Percentiles rank a stretch among this genome's conserved stretches.
Conservation (phyloP, 2,797 vertebrate genomes). For the Anas acuta region DNA sequence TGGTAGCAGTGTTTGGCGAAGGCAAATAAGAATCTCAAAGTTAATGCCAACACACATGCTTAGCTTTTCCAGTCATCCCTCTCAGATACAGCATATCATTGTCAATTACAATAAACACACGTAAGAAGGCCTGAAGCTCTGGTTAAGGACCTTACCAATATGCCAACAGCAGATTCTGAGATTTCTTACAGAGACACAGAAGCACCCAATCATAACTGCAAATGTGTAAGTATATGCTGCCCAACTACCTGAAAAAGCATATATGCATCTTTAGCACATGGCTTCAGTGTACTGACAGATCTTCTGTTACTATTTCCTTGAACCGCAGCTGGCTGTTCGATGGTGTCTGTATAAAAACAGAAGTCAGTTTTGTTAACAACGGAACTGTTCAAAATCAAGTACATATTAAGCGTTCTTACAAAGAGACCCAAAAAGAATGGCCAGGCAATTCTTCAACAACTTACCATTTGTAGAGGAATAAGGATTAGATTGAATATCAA, state of each 20-base stretch:
- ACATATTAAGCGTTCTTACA: rapidly evolving
- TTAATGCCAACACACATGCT: not conserved
- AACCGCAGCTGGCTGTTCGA: slow-evolving; percentile 85
- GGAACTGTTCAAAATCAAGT: not conserved
- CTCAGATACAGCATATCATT: not conserved
- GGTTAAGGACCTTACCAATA: not conserved
- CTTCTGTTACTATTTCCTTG: slow-evolving; percentile 96
- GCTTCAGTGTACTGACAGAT: slow-evolving; percentile 92
- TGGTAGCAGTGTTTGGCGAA: not conserved
- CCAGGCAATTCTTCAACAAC: not conserved
- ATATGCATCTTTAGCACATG: slow-evolving; percentile 98
- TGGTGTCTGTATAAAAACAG: slow-evolving; percentile 77
- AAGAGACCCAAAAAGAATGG: not conserved
- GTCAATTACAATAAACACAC: not conserved
- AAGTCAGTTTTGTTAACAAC: not conserved
- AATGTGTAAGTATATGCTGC: not conserved
- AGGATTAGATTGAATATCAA: not conserved
- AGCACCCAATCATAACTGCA: not conserved
- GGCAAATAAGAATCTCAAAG: not conserved
- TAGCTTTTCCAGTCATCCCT: not conserved
- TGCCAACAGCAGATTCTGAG: not conserved
- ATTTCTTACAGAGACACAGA: not conserved
- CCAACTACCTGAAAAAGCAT: slow-evolving; percentile 96
- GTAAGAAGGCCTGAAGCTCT: not conserved
- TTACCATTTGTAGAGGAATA: not conserved